A percentile compares a stretch with the other conserved stretches of the same genome.
phyloP scores from a whole-genome alignment of 2,888 invertebrate species.

The Periphyllus acericola region DNA sequence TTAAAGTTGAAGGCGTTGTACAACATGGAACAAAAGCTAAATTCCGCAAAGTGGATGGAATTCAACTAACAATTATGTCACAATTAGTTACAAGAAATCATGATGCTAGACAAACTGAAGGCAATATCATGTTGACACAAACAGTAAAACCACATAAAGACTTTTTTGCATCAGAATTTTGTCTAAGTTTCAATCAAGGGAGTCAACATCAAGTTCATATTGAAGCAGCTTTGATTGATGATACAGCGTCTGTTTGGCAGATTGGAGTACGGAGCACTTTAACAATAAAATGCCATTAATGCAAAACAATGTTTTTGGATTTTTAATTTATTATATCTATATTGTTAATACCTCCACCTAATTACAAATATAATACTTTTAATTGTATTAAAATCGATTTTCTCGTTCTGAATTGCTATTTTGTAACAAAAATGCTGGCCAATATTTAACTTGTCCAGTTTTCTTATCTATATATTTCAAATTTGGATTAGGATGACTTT shows the following conservation, averaged over 20 bases:
- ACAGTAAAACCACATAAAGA: slow-evolving; percentile 90
- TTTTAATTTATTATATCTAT: neutral
- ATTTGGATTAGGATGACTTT: slow-evolving; percentile 83
- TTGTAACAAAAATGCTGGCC: slow-evolving; percentile 79
- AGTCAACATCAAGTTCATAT: slow-evolving; percentile 81
- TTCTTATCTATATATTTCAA: slow-evolving; percentile 70
- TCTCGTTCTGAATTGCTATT: slow-evolving; percentile 74
- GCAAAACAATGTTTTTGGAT: slow-evolving; percentile 65
- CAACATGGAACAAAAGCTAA: slow-evolving; percentile 78
- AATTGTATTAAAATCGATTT: slow-evolving; percentile 67
- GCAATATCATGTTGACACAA: slow-evolving; percentile 72
- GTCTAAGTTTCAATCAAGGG: slow-evolving; percentile 76
- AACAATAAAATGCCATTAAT: slow-evolving; percentile 80
- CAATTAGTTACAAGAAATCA: slow-evolving; percentile 67
- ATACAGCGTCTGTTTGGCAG: slow-evolving; percentile 85
- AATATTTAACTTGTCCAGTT: slow-evolving; percentile 71
- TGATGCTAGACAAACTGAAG: slow-evolving; percentile 42
- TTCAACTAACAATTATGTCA: slow-evolving; percentile 78
- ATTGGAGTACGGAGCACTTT: slow-evolving; percentile 85
- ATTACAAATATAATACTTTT: slow-evolving; percentile 26
- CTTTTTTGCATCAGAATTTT: slow-evolving; percentile 92
- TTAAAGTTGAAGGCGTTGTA: slow-evolving; percentile 94
- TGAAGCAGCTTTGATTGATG: slow-evolving; percentile 87
- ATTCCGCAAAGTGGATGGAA: slow-evolving; percentile 77
- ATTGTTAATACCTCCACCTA: slow-evolving; percentile 2